Percentiles rank a stretch among this genome's conserved stretches.
These are phyloP conservation scores for Miniopterus natalensis DNA, from an alignment of 2,113 vertebrate genomes.

Conservation along the genomic window DNA sequence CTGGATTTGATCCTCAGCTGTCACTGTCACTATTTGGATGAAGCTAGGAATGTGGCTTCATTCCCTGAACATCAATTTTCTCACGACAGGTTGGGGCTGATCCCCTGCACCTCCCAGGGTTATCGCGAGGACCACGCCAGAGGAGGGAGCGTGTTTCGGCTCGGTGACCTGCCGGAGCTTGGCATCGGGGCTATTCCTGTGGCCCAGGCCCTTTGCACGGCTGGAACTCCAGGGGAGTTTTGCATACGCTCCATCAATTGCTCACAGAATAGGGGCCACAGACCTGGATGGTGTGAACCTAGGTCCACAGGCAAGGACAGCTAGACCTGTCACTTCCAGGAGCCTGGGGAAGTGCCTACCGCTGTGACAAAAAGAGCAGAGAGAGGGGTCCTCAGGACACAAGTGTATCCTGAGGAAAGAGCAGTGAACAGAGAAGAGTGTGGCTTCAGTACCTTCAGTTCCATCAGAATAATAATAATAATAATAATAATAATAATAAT, in stretches of 20 bases:
- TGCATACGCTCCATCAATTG: too few species aligned
- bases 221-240: background rate
- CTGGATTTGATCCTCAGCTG: background rate
- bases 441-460: background rate
- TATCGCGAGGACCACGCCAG: background rate
- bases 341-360: background rate
- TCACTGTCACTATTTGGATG: background rate
- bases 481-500: background rate
- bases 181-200: fast-evolving
- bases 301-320: background rate
- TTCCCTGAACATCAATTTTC: background rate
- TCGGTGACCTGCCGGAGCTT: background rate
- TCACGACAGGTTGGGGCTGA: background rate
- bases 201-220: background rate
- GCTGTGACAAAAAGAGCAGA: background rate
- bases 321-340: background rate
- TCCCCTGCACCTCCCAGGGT: background rate
- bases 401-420: background rate
- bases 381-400: background rate
- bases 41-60: background rate
- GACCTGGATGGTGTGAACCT: background rate
- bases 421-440: background rate
- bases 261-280: background rate
- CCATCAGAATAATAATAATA: background rate
- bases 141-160: background rate